A percentile compares a stretch with the other conserved stretches of the same genome.
phyloP scores from a whole-genome alignment of 2,888 invertebrate species.

The Philhelius pedissequus region DNA sequence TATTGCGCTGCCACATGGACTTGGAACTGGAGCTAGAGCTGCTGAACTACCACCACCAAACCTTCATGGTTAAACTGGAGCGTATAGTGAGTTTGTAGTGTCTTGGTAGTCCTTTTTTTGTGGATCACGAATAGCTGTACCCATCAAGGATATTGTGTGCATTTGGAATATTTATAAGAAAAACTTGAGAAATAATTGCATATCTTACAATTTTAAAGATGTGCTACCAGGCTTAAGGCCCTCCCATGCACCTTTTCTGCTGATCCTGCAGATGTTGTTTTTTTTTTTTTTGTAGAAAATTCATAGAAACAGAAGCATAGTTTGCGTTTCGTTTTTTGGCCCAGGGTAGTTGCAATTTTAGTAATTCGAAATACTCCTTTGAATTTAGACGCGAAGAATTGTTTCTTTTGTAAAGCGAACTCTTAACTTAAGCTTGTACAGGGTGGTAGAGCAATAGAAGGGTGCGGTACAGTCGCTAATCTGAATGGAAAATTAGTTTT shows the following conservation, averaged over 20 bases:
- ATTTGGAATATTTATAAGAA: constrained; percentile 68
- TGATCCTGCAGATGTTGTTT: not conserved
- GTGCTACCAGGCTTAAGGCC: constrained; percentile 49
- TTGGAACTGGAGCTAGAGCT: not conserved
- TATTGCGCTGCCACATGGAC: no score
- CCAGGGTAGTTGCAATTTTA: constrained; percentile 47
- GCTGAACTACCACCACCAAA: not conserved
- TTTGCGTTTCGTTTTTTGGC: not conserved
- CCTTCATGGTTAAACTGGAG: not conserved
- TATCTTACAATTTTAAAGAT: constrained; percentile 76
- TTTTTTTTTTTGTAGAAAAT: not conserved
- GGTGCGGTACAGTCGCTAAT: constrained; percentile 30
- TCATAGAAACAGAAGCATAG: constrained; percentile 18
- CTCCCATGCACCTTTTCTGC: not conserved
- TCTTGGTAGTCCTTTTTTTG: constrained; percentile 8
- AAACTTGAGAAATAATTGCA: constrained; percentile 76
- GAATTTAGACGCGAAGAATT: constrained; percentile 53
- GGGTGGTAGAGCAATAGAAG: not conserved
- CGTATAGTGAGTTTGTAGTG: constrained; percentile 10
- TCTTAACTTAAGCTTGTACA: constrained; percentile 28
- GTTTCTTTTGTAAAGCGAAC: constrained; percentile 62
- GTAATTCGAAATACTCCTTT: constrained; percentile 67
- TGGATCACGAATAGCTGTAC: not conserved
- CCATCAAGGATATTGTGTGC: constrained; percentile 23
- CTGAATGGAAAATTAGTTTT: constrained; percentile 66